These are phyloP conservation scores for Phyllotis vaccarum DNA, from an alignment of 2,797 vertebrate species.

Conservation along the genomic window DNA sequence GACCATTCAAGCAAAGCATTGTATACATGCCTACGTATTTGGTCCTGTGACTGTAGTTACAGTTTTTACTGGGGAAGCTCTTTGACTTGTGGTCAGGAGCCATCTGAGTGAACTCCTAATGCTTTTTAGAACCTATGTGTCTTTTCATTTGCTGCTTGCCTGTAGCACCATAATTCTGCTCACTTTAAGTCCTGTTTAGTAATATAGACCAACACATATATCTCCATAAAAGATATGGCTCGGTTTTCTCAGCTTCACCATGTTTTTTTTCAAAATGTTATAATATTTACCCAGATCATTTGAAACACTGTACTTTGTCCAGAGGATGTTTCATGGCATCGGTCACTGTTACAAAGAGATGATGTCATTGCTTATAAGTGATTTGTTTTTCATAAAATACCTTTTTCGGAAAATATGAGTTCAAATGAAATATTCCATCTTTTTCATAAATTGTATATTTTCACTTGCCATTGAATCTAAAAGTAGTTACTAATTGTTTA, in stretches of 20 bases:
- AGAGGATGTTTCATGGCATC: not conserved
- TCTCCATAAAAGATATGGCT: not conserved
- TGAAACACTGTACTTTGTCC: not conserved
- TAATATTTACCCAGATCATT: not conserved
- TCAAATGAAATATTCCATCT: not conserved
- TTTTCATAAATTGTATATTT: not conserved
- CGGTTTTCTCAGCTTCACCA: not conserved
- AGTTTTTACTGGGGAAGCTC: not conserved
- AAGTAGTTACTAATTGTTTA: not conserved
- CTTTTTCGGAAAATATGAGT: not conserved
- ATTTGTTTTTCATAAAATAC: not conserved
- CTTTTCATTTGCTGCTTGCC: slow-evolving; percentile 10
- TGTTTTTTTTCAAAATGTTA: not conserved
- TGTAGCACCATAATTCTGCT: not conserved
- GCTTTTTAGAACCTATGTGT: not conserved
- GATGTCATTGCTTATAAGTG: not conserved
- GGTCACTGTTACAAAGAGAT: not conserved
- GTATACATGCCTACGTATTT: not conserved
- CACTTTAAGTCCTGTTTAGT: not conserved
- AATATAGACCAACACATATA: not conserved
- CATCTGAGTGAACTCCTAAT: not conserved
- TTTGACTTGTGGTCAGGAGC: not conserved
- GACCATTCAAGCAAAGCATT: slow-evolving; percentile 3
- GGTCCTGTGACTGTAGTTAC: not conserved
- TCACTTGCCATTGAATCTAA: not conserved